These are phyloP conservation scores for Zapornia atra DNA, from an alignment of 2,113 vertebrate species.

Conservation along the genomic window DNA sequence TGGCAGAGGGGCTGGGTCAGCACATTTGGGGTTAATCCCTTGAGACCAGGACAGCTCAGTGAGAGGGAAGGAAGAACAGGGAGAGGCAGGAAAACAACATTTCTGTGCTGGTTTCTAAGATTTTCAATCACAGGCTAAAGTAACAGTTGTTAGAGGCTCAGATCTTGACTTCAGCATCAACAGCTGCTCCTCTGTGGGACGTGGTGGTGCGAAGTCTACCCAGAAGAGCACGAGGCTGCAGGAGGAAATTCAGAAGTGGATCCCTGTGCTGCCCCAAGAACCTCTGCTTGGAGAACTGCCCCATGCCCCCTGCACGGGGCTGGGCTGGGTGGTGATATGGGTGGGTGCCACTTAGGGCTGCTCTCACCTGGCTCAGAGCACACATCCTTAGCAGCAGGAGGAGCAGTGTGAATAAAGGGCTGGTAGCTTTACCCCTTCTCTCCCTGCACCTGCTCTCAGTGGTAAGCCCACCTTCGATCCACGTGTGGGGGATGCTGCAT, in stretches of 20 bases:
- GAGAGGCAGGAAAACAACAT: accelerated
- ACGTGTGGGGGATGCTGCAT: neutral
- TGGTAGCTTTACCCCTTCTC: neutral
- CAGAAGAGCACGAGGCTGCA: neutral
- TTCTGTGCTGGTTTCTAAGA: neutral
- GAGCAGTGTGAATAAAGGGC: neutral
- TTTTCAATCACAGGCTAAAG: neutral
- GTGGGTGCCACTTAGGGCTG: neutral
- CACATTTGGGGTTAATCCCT: neutral
- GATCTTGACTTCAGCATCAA: neutral
- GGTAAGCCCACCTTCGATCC: neutral
- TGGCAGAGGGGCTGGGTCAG: neutral
- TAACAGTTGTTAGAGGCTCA: neutral
- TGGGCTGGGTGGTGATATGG: neutral
- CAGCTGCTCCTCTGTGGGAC: neutral
- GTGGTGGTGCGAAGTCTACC: neutral
- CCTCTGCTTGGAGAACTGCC: neutral
- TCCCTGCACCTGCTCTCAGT: neutral
- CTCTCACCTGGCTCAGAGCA: neutral
- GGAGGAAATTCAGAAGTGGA: neutral
- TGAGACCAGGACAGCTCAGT: neutral
- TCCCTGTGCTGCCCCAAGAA: neutral
- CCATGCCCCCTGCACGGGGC: neutral
- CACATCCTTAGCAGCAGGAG: neutral
- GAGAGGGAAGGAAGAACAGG: neutral